phyloP scores from a whole-genome alignment of 2,888 invertebrate genomes.

The Caenorhabditis angaria region DNA sequence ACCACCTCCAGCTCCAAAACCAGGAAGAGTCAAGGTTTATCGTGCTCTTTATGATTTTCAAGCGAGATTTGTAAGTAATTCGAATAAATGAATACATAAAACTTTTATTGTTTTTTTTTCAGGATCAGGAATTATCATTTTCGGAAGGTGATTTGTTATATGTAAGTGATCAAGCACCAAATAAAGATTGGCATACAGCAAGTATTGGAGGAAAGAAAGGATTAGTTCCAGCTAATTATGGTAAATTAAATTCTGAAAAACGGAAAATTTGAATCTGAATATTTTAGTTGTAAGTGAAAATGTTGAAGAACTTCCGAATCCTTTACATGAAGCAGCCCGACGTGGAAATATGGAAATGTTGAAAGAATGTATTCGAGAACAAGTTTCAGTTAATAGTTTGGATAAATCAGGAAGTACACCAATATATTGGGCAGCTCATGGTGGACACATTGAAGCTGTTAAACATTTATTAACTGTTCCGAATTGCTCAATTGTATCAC shows the following conservation, averaged over 20 bases:
- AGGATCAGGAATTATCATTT: conserved; percentile 77
- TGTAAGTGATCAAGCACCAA: conserved; percentile 60
- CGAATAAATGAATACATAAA: neutral
- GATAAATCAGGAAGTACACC: conserved; percentile 80
- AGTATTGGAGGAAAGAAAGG: conserved; percentile 58
- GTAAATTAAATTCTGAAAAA: conserved; percentile 26
- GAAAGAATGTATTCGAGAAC: conserved; percentile 77
- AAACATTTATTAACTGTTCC: conserved; percentile 75
- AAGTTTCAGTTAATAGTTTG: conserved; percentile 78
- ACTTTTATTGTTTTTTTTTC: conserved; percentile 1
- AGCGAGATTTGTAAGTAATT: conserved; percentile 51
- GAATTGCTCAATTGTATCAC: conserved; percentile 74
- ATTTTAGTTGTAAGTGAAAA: conserved; percentile 61
- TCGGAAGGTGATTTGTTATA: conserved; percentile 78
- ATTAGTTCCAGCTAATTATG: conserved; percentile 59
- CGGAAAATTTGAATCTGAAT: conserved; percentile 2
- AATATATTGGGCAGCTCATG: conserved; percentile 79
- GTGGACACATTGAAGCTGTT: conserved; percentile 78
- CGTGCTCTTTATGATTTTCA: conserved; percentile 60
- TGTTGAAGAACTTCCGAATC: conserved; percentile 77
- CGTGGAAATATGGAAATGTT: conserved; percentile 78
- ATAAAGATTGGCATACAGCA: conserved; percentile 61
- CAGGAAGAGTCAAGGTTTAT: conserved; percentile 68
- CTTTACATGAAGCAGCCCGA: conserved; percentile 79
- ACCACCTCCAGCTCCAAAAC: conserved; percentile 65